phyloP scores from a whole-genome alignment of 2,888 invertebrate species.

The Boloria selene region DNA sequence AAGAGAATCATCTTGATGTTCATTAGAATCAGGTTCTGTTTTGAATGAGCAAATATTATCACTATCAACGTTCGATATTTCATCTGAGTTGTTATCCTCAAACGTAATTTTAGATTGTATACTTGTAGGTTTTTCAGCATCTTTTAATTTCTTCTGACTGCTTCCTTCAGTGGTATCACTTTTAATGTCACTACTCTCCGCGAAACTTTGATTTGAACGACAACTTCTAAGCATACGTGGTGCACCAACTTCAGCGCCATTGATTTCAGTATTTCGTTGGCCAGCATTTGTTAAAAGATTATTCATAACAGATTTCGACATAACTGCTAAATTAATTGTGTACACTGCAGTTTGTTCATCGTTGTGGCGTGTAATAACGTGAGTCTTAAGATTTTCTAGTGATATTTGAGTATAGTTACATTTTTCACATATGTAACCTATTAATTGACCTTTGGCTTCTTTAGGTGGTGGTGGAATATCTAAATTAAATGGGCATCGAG shows the following conservation, averaged over 20 bases:
- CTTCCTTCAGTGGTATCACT: slow-evolving; percentile 48
- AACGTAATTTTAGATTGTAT: slow-evolving; percentile 65
- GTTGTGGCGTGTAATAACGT: slow-evolving; percentile 82
- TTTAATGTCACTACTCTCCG: slow-evolving; percentile 49
- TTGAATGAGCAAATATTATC: slow-evolving; percentile 19
- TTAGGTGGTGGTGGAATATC: slow-evolving; percentile 72
- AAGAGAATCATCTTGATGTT: slow-evolving; percentile 14
- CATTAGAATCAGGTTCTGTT: slow-evolving; percentile 20
- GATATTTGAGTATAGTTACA: slow-evolving; percentile 89
- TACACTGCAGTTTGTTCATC: slow-evolving; percentile 73
- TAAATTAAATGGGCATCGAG: slow-evolving; percentile 59
- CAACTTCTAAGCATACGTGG: slow-evolving; percentile 54
- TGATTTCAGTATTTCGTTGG: slow-evolving; percentile 14
- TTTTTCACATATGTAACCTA: slow-evolving; percentile 85
- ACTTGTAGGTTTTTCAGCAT: slow-evolving; percentile 34
- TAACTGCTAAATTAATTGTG: slow-evolving; percentile 64
- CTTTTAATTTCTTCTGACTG: slow-evolving; percentile 6
- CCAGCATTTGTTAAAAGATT: slow-evolving; percentile 44
- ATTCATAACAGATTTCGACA: slow-evolving; percentile 56
- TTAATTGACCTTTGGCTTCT: slow-evolving; percentile 63
- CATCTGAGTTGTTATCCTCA: slow-evolving; percentile 57
- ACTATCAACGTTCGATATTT: slow-evolving; percentile 38
- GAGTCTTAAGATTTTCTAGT: slow-evolving; percentile 82
- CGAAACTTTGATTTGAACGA: slow-evolving; percentile 50
- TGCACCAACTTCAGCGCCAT: slow-evolving; percentile 35